Conservation (phyloP, 1,140 invertebrate species). For the Laupala kohalensis region DNA sequence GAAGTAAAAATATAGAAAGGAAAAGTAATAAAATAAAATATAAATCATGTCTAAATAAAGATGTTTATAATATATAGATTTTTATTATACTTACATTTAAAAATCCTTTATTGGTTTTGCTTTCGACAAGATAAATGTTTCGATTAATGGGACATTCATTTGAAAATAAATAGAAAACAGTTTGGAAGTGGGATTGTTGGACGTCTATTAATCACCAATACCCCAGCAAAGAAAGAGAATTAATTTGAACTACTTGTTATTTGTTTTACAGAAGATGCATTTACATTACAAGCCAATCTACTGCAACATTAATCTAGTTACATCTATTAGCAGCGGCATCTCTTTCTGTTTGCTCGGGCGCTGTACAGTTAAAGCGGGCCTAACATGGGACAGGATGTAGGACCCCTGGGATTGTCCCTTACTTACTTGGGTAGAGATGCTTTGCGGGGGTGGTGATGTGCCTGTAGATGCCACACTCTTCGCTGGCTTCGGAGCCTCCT, state of each 20-base stretch:
- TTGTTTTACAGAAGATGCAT: not conserved
- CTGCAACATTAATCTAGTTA: no score
- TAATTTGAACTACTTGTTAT: not conserved
- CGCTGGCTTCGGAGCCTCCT: not conserved
- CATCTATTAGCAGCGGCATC: not conserved
- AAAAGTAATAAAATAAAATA: not conserved
- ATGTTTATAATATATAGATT: not conserved
- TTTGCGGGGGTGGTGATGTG: slow-evolving; percentile 74
- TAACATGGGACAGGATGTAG: not conserved
- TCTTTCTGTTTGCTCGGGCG: not conserved
- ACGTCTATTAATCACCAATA: not conserved
- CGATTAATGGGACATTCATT: not conserved
- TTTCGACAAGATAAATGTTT: no score
- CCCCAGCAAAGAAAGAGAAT: not conserved
- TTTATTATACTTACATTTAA: not conserved
- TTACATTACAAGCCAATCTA: not conserved
- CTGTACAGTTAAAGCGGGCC: not conserved
- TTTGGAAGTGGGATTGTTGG: not conserved
- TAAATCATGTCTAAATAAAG: not conserved
- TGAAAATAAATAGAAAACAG: not conserved
- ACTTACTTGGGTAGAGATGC: slow-evolving; percentile 70
- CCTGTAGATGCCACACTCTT: slow-evolving; percentile 35
- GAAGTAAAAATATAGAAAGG: not conserved
- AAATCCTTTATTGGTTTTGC: not conserved
- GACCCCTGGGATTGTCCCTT: no score